Base-by-base conservation (phyloP, 2,888 invertebrate species). In the Polydrusus pterygomalis region DNA sequence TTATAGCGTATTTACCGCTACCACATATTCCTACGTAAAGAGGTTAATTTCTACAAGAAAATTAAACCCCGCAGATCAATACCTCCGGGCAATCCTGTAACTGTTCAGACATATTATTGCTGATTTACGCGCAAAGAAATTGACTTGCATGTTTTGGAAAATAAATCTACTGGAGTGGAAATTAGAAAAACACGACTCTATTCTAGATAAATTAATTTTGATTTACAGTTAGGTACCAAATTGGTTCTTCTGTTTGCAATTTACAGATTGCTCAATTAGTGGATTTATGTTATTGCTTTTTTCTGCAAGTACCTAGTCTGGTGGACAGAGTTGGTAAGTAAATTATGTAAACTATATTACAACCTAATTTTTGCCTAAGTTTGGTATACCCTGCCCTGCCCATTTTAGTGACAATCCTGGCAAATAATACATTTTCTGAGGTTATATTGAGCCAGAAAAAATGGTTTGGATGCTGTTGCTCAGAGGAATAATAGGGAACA, bases 121-220 rank as follows among this genome's bases (percentile, higher is more conserved):
- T 58, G 70, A 70, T 70, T 70, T 70, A 70, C 70, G 70, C 25
- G 47, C 15, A 47, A 54, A 38, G 54, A 69, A 69, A 68, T 51
- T 69, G 18, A 43, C 45, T 18, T 43, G 58, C 69, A 69, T 58
- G 69, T 30, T 58, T 25, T 30, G 17, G 60, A 70, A 70, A 40
- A 67, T 73, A 47, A 73, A 67, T 58, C 43, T 71, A 51, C 40
- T 49, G 30, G 8, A 45, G 18, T 68, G 20, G 62, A 17, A 68
- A 73, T 68, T 73, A 62, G 62, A 40, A 67, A 73, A 73, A 73
- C 68, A 58, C 68, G 56, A 68, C 60, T 49, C 49, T 68, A 49
- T 13, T 47, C 20, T 38, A 34, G 34, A 34, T 34, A 8, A 47
- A 70, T 47, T 49, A 17, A 60, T 70, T 70, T 58, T 49, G 34